Base-by-base conservation (phyloP, 2,113 vertebrate genomes). In the Perca fluviatilis region DNA sequence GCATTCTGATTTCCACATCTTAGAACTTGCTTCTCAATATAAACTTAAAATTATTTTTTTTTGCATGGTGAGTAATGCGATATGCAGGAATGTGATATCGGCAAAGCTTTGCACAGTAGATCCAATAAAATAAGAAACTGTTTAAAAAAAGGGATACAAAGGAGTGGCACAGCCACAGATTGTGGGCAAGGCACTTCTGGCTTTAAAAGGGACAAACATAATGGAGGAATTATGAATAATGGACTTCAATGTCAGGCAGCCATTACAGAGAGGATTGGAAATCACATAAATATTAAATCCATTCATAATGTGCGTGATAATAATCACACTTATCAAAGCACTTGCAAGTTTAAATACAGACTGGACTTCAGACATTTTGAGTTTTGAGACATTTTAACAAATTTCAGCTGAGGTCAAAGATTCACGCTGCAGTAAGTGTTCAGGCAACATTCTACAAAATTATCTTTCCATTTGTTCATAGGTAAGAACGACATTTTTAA, bases 151-250 rank as follows among this genome's bases (percentile, higher is more conserved):
- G 4, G 8, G 49, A 74, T 21, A 74, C n/a, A 78, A 80, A 84
- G 25, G 5, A 62, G 43, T 76, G 70, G 69, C 61, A 62, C 33
- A 36, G 71, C 62, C 33, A 43, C 58, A 68, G 50, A 85, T 79
- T 82, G 63, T 77, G 70, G 71, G 65, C 57, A 86, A 86, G 40
- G 10, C 46, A 77, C 62, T 61, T 61, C 13, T 40, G 54, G 36
- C 23, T 84, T 19, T 88, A 16, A 85, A 82, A 74, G 70, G 63
- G 46, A 77, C 30, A 51, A 69, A 88, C 23, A 86, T 80, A 87
- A 69, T 78, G 40, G 62, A 79, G 67, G 73, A 70, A 71, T 84
- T 81, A 79, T 79, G 62, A 72, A 50, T 74, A 87, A 87, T 54
- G 25, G 76, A 65, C 69, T 30, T 11, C 18, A 30, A 43, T 60